Percentiles rank a stretch among this genome's conserved stretches.
Conservation (phyloP, 1,140 invertebrate genomes). For the Rhizoglyphus robini region DNA sequence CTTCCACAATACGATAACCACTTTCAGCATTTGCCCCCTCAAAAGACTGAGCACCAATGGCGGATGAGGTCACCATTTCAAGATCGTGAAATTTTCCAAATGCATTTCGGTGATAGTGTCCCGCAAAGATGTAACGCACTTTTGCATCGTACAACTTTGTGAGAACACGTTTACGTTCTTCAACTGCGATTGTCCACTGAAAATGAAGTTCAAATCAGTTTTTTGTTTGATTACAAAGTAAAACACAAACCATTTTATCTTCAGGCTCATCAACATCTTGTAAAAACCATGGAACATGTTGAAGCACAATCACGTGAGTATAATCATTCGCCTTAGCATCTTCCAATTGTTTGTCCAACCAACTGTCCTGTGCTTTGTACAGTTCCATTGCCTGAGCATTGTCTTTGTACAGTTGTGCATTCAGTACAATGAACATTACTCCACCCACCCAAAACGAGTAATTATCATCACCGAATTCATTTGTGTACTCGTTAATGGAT, state of each 20-base stretch:
- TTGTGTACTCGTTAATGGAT: slow-evolving; percentile 33
- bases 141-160: slow-evolving; percentile 36
- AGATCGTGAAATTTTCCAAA: slow-evolving; percentile 37
- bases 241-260: slow-evolving; percentile 37
- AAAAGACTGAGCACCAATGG: slow-evolving; percentile 39
- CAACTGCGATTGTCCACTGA: slow-evolving; percentile 27
- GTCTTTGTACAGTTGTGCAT: slow-evolving; percentile 39
- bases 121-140: slow-evolving; percentile 40
- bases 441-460: slow-evolving; percentile 42
- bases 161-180: slow-evolving; percentile 33
- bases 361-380: slow-evolving; percentile 35
- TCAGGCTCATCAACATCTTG: slow-evolving; percentile 33
- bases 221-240: too few relatives aligned
- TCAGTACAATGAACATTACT: slow-evolving; percentile 42
- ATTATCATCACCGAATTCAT: slow-evolving; percentile 43
- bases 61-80: slow-evolving; percentile 40
- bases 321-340: slow-evolving; percentile 21
- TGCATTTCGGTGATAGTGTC: slow-evolving; percentile 43
- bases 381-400: slow-evolving; percentile 28
- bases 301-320: slow-evolving; percentile 38
- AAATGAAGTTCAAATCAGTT: too few relatives aligned
- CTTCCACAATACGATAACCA: slow-evolving; percentile 38
- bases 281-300: slow-evolving; percentile 45
- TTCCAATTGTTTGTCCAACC: slow-evolving; percentile 34
- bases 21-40: too few relatives aligned